Percentiles rank a stretch among this genome's conserved stretches.
Conservation (phyloP, 2,888 invertebrate genomes). For the Cephus rjabovi region DNA sequence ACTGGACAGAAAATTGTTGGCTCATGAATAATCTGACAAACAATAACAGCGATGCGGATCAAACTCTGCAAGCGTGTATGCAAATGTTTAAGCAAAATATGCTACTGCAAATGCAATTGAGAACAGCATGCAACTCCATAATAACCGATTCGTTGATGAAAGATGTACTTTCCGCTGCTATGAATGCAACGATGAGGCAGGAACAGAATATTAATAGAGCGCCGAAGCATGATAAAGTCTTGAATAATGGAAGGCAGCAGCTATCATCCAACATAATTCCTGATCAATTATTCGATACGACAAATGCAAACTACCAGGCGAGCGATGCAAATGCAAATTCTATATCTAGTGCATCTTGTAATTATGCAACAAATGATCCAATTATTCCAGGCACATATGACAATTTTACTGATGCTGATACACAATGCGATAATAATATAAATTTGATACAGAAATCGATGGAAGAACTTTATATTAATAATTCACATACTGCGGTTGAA, state of each 20-base stretch:
- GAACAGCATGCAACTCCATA: neutral
- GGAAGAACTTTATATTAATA: neutral
- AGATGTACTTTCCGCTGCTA: neutral
- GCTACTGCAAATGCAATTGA: neutral
- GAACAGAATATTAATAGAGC: neutral
- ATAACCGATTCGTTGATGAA: neutral
- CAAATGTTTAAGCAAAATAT: constrained; percentile 1
- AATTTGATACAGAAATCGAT: neutral
- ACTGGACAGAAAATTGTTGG: neutral
- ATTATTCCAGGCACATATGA: neutral
- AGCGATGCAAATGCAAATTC: neutral
- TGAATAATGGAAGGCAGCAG: neutral
- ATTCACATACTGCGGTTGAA: neutral
- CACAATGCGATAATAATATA: neutral
- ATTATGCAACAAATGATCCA: neutral
- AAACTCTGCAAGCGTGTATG: neutral
- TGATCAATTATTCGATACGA: neutral
- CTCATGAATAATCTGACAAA: neutral
- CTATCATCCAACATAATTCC: neutral
- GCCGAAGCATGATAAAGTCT: neutral
- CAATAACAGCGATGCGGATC: neutral
- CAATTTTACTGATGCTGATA: neutral
- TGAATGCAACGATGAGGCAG: neutral
- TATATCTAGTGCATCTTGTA: neutral
- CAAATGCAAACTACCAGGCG: neutral